Evolutionary conservation across 2,888 invertebrate genomes (phyloP), one percentile per base, ranked within the genome.

Genomic region (Hipparchia semele): DNA sequence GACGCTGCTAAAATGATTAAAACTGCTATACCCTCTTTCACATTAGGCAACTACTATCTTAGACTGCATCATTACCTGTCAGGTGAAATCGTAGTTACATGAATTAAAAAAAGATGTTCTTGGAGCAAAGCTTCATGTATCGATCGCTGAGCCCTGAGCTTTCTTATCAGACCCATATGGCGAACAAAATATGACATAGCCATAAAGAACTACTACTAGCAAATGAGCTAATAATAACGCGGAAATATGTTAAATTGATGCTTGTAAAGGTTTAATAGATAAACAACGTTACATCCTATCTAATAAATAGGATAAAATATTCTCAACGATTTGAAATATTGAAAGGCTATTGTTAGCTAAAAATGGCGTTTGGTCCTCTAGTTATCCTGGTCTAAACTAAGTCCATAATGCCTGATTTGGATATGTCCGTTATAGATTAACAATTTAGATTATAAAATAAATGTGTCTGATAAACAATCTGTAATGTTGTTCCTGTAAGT

Each of bases 301-400:
- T 64, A 51, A 13, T 64, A 23, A 13, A 49, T 9, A 33, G 2
- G 46, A 45, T 58, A 67, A 67, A 58, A 46, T 56, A 58, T 67
- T 64, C 49, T 54, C 56, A 45, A 13, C 56, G n/a, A 45, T 39
- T 45, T 46, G 23, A 59, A 6, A 68, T 60, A 68, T 59, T 23
- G 68, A 51, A 49, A 49, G 59, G 23, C 68, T 60, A 68, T 68
- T 68, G 68, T 68, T 58, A 51, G 68, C 60, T 60, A 23, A 60
- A 59, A 49, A 68, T 33, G 68, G 68, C n/a, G 23, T 49, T 8
- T 49, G 51, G 33, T 51, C 51, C 51, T 65, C 53, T 33, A 53
- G 65, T 53, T 65, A 64, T 59, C 23, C 58, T 13, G 13, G 23
- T 58, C 59, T 33, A 59, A 68, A 51, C 68, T 60, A 33, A 23